phyloP scores from a whole-genome alignment of 2,113 vertebrate species.

The Lagopus leucura region DNA sequence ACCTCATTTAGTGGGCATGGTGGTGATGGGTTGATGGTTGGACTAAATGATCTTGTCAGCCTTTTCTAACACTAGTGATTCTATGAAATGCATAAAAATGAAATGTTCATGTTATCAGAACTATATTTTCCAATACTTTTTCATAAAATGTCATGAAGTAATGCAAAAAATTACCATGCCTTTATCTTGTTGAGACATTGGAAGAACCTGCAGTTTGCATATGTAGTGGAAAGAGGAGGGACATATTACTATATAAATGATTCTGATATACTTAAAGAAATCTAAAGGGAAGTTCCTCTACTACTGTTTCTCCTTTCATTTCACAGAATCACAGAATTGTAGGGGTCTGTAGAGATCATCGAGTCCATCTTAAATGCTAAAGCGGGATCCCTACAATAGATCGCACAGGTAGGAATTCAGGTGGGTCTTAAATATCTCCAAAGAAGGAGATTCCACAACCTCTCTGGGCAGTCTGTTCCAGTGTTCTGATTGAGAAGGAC shows the following conservation, averaged over 20 bases:
- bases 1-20: too few relatives aligned
- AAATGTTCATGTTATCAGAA: background rate
- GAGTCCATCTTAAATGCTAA: too few relatives aligned
- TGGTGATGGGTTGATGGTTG: too few relatives aligned
- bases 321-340: too few relatives aligned
- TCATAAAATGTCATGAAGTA: background rate
- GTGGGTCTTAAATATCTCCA: too few relatives aligned
- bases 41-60: too few relatives aligned
- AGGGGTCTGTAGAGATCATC: too few relatives aligned
- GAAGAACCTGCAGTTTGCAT: background rate
- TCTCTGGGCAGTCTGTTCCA: too few relatives aligned
- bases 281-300: background rate
- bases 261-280: background rate
- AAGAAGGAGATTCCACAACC: too few relatives aligned
- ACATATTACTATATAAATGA: background rate
- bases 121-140: background rate
- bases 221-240: background rate
- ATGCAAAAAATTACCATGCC: background rate
- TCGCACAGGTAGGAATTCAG: too few relatives aligned
- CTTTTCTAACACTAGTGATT: too few relatives aligned
- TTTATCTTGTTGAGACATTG: background rate
- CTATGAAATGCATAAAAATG: background rate
- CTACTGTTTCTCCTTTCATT: background rate
- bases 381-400: too few relatives aligned
- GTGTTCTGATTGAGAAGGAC: background rate